Evolutionary conservation across 1,140 invertebrate species (phyloP).

Genomic region (Brachionus calyciflorus): DNA sequence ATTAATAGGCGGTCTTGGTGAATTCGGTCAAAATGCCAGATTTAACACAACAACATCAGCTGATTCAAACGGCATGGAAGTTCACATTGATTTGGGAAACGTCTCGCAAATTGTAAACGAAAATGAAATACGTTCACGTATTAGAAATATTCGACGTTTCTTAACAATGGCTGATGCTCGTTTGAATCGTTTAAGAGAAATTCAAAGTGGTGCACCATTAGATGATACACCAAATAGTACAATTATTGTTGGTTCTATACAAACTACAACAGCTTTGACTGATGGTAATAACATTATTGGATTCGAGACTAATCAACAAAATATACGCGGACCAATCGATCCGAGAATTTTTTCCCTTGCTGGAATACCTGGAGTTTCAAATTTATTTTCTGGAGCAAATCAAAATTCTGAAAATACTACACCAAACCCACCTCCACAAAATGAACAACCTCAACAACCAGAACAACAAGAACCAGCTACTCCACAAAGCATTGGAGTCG

Average conservation of each 20-base stretch:
- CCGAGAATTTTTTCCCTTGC: slow-evolving; percentile 1
- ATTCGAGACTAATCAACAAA: slow-evolving; percentile 6
- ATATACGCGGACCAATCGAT: slow-evolving; percentile 22
- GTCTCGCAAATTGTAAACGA: slow-evolving; percentile 50
- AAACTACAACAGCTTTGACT: slow-evolving; percentile 34
- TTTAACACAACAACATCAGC: slow-evolving; percentile 51
- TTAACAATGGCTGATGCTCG: slow-evolving; percentile 53
- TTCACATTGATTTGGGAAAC: slow-evolving; percentile 60
- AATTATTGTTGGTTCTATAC: slow-evolving; percentile 42
- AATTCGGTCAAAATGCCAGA: slow-evolving; percentile 57
- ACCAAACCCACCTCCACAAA: background rate
- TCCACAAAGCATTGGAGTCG: slow-evolving; percentile 49
- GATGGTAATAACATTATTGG: slow-evolving; percentile 30
- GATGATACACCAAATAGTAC: slow-evolving; percentile 26
- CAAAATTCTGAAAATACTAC: background rate
- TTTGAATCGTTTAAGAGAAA: slow-evolving; percentile 52
- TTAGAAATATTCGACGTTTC: slow-evolving; percentile 55
- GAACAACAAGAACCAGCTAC: background rate
- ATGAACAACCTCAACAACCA: background rate
- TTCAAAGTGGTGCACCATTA: slow-evolving; percentile 35
- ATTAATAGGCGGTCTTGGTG: slow-evolving; percentile 55
- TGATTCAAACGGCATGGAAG: slow-evolving; percentile 60
- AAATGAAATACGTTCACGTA: slow-evolving; percentile 55
- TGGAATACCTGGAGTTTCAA: background rate
- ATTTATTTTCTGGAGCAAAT: slow-evolving; percentile 31